A percentile compares a stretch with the other conserved stretches of the same genome.
Evolutionary conservation across 2,888 invertebrate genomes (phyloP).

Genomic region (Pterostichus niger): DNA sequence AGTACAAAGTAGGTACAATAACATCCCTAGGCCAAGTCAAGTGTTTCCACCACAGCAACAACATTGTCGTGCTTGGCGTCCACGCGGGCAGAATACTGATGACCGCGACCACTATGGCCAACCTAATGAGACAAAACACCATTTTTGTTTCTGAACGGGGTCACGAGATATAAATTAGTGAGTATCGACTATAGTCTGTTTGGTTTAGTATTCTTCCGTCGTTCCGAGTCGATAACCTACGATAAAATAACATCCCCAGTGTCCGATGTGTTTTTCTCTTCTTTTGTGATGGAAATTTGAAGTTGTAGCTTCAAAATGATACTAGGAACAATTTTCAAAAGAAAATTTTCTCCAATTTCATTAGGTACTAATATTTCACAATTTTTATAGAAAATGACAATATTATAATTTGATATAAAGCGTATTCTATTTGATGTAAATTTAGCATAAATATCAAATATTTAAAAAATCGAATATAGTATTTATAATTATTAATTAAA

Average conservation of each 20-base stretch:
- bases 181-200: conserved; percentile 41
- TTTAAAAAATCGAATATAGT: no score
- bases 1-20: conserved; percentile 11
- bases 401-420: no score
- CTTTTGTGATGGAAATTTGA: conserved; percentile 60
- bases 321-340: not conserved
- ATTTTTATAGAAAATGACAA: no score
- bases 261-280: conserved; percentile 35
- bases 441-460: no score
- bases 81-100: conserved; percentile 60
- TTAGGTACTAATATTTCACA: no score
- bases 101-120: conserved; percentile 51
- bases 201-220: conserved; percentile 56
- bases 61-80: conserved; percentile 17
- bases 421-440: no score
- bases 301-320: conserved; percentile 44
- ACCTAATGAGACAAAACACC: conserved; percentile 71
- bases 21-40: conserved; percentile 24
- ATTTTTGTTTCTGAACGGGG: conserved; percentile 70
- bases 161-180: conserved; percentile 71
- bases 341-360: no score
- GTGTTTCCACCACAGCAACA: conserved; percentile 28
- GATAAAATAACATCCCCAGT: conserved; percentile 64
- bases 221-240: conserved; percentile 38
- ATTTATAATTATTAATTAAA: no score